phyloP scores from a whole-genome alignment of 2,113 vertebrate species.

The Girardinichthys multiradiatus region DNA sequence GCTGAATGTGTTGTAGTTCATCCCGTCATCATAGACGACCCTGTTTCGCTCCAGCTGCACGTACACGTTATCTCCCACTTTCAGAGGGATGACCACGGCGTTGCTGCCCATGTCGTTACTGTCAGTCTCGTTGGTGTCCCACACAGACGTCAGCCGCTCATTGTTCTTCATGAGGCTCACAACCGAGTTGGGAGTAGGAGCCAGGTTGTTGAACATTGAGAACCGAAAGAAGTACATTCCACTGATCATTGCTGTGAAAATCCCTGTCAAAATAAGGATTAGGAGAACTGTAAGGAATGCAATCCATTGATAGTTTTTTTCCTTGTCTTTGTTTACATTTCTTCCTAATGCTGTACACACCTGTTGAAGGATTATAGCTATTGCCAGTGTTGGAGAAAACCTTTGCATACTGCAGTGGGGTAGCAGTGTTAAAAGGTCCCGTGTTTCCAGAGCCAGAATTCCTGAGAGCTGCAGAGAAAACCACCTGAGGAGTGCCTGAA shows the following conservation, averaged over 20 bases:
- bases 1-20: constrained; percentile 63
- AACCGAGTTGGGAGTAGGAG: constrained; percentile 35
- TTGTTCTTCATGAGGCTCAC: constrained; percentile 61
- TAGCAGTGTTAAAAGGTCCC: constrained; percentile 50
- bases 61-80: constrained; percentile 59
- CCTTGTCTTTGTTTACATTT: not conserved
- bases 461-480: constrained; percentile 63
- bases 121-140: constrained; percentile 32
- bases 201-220: constrained; percentile 56
- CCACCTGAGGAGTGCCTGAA: constrained; percentile 40
- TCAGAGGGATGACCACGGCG: constrained; percentile 56
- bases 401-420: constrained; percentile 48
- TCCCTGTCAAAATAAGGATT: constrained; percentile 12
- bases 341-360: not conserved
- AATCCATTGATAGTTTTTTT: not conserved
- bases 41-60: constrained; percentile 37
- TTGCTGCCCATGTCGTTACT: constrained; percentile 54
- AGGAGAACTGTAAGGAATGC: not conserved
- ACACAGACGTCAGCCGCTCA: constrained; percentile 36
- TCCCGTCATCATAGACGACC: constrained; percentile 14
- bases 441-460: constrained; percentile 43
- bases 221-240: constrained; percentile 66
- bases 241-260: constrained; percentile 40
- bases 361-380: constrained; percentile 63
- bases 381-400: constrained; percentile 64